A percentile compares a stretch with the other conserved stretches of the same genome.
These are phyloP conservation scores for Venustoraphidia nigricollis DNA, from an alignment of 2,888 invertebrate genomes.

Conservation along the genomic window DNA sequence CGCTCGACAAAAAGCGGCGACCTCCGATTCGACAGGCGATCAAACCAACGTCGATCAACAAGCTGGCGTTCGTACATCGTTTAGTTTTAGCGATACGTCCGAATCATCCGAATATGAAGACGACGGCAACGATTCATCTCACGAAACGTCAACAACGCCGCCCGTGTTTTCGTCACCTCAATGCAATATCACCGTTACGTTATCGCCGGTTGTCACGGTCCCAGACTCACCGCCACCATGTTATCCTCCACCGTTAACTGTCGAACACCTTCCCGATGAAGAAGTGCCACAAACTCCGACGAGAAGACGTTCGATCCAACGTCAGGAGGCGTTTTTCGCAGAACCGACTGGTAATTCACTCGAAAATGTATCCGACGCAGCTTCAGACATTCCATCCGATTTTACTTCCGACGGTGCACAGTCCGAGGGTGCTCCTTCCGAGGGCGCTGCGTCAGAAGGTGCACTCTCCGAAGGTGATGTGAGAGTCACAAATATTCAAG, in stretches of 20 bases:
- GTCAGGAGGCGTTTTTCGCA: slow-evolving; percentile 71
- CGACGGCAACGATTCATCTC: slow-evolving; percentile 13
- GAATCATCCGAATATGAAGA: slow-evolving; percentile 29
- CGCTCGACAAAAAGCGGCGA: slow-evolving; percentile 35
- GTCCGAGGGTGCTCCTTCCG: slow-evolving; percentile 20
- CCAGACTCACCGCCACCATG: slow-evolving; percentile 4
- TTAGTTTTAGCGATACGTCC: slow-evolving; percentile 34
- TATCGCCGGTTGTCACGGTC: slow-evolving; percentile 36
- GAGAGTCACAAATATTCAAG: slow-evolving; percentile 8
- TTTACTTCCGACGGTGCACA: slow-evolving; percentile 26
- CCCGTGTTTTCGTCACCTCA: slow-evolving; percentile 26
- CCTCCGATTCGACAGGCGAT: slow-evolving; percentile 26
- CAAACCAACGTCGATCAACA: background rate
- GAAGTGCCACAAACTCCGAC: slow-evolving; percentile 21
- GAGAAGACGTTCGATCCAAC: slow-evolving; percentile 57
- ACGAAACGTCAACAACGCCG: slow-evolving; percentile 7
- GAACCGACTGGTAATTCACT: slow-evolving; percentile 56
- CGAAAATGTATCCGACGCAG: slow-evolving; percentile 47
- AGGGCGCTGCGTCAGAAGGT: slow-evolving; percentile 17
- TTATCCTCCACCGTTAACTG: slow-evolving; percentile 31
- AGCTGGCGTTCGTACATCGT: slow-evolving; percentile 17
- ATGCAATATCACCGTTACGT: slow-evolving; percentile 44
- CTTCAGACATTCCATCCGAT: slow-evolving; percentile 19
- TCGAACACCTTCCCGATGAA: slow-evolving; percentile 36
- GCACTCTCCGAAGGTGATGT: slow-evolving; percentile 14